Base-by-base conservation (phyloP, 1,140 invertebrate species). In the Drosophila subobscura region DNA sequence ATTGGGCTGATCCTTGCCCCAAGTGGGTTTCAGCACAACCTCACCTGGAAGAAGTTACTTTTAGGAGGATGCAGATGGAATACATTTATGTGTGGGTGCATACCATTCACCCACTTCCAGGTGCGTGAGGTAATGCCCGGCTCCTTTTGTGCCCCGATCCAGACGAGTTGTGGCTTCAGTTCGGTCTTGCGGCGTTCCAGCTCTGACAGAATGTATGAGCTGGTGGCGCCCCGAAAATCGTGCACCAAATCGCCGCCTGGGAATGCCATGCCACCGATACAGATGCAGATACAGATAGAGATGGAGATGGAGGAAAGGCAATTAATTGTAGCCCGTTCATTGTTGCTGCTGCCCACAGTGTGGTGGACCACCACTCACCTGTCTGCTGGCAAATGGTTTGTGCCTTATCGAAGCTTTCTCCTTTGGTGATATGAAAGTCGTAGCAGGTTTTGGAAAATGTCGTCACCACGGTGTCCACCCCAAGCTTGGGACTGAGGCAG, bases 1-100 rank as follows among this genome's bases (percentile, higher is more conserved):
- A 89, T 98, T 98, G 0, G 97, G 97, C 84, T 98, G 97, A 79
- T 98, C 97, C 88, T 97, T 96, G 37, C 97, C 97, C 97, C 97
- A 98, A 1, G 95, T 93, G 5, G 96, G 96, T 71, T 94, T 95
- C 8, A 93, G 94, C 1, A 98, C 95, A 33, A 95, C 92, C 72
- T 96, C 95, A 22, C 96, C 96, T 96, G 37, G 3, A 44, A 58
- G 5, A 12, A 16, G 12, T 14, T 10, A 25, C n/a, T 4, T 10
- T 6, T 6, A 40, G n/a, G 10, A 33, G n/a, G 0, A 29, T 37
- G 16, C n/a, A 37, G 12, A 8, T 37, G 41, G 29, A 55, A 23
- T 14, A 5, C 33, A 27, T 51, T 46, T 5, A 1, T 20, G 0
- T 14, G 50, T 6, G 41, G 2, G 14, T 64, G 77, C 93, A 93